phyloP scores from a whole-genome alignment of 1,140 invertebrate species.

The Agrilus planipennis region DNA sequence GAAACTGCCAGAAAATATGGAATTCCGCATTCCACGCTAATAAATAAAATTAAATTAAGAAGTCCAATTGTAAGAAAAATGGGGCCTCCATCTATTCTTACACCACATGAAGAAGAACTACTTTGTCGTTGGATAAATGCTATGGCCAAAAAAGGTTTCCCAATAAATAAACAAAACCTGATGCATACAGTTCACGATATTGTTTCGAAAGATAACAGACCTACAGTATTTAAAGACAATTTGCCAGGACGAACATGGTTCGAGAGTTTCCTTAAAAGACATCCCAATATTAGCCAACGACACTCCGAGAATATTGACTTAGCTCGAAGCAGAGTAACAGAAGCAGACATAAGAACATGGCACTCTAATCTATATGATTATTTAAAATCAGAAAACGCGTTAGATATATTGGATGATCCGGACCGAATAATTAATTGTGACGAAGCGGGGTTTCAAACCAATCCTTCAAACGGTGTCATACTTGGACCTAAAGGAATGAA shows the following conservation, averaged over 20 bases:
- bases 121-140: constrained; percentile 7
- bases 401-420: constrained; percentile 2
- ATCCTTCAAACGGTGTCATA: constrained; percentile 25
- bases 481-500: constrained; percentile 24
- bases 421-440: constrained; percentile 2
- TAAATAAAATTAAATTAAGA: constrained; percentile 7
- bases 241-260: constrained; percentile 11
- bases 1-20: constrained; percentile 8
- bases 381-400: constrained; percentile 1
- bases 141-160: constrained; percentile 9
- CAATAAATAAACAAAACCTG: constrained; percentile 7
- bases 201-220: constrained; percentile 7
- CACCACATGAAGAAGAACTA: constrained; percentile 8
- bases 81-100: constrained; percentile 9
- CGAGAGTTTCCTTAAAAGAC: constrained; percentile 6
- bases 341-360: constrained; percentile 3
- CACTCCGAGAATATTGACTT: constrained; percentile 8
- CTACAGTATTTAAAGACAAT: constrained; percentile 8
- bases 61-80: constrained; percentile 8
- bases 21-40: constrained; percentile 9
- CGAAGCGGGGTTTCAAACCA: constrained; percentile 19
- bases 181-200: constrained; percentile 8
- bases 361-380: constrained; percentile 3
- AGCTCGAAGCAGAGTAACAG: constrained; percentile 3
- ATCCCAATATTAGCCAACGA: constrained; percentile 6